These are phyloP conservation scores for Puffinus mauretanicus DNA, from an alignment of 2,113 vertebrate genomes.

Conservation along the genomic window DNA sequence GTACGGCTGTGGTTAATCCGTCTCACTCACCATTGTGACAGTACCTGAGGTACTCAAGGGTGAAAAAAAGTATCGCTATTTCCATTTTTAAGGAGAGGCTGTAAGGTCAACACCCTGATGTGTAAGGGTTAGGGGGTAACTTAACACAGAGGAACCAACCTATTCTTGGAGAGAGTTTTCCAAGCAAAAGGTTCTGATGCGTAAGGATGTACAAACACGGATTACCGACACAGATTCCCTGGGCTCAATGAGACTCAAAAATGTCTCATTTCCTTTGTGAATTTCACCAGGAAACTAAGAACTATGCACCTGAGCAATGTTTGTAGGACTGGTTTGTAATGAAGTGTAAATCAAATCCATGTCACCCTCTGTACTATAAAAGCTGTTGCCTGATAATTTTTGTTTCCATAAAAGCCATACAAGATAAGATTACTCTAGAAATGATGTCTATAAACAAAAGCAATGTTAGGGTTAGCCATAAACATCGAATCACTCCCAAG, in stretches of 20 bases:
- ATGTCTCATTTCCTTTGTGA: background rate
- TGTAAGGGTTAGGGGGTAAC: background rate
- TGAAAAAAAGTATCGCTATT: background rate
- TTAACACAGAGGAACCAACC: background rate
- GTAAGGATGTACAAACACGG: background rate
- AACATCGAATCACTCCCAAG: constrained; percentile 56
- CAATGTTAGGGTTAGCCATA: constrained; percentile 39
- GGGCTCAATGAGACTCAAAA: background rate
- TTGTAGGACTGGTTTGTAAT: background rate
- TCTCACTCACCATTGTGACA: background rate
- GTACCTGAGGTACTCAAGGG: background rate
- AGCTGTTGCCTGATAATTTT: constrained; percentile 35
- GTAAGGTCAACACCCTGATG: background rate
- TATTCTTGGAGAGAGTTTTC: background rate
- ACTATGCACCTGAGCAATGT: background rate
- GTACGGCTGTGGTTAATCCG: background rate
- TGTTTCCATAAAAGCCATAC: constrained; percentile 53
- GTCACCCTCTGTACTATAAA: background rate
- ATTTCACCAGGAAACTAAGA: background rate
- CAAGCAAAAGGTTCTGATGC: background rate
- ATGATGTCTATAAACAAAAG: constrained; percentile 48
- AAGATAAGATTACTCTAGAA: constrained; percentile 57
- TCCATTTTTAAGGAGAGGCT: background rate
- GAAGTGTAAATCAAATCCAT: constrained; percentile 25
- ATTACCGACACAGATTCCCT: accelerated